phyloP scores from a whole-genome alignment of 2,113 vertebrate genomes.

The Pterocles burchelli region DNA sequence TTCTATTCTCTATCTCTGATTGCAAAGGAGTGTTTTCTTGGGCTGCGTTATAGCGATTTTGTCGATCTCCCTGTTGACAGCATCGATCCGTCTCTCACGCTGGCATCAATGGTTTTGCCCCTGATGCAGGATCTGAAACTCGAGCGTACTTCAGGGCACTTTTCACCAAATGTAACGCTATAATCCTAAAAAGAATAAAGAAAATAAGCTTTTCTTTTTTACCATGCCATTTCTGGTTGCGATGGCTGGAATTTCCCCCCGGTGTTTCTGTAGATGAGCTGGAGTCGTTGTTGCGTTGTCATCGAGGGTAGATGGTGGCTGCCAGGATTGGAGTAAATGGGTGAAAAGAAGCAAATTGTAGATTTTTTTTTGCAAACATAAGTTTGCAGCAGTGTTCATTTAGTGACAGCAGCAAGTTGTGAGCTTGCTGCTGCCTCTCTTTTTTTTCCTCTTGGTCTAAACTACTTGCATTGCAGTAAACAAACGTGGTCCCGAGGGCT shows the following conservation, averaged over 20 bases:
- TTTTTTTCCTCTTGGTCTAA: not conserved
- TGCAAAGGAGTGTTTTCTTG: not conserved
- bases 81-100: rapidly evolving
- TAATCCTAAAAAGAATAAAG: not conserved
- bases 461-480: not conserved
- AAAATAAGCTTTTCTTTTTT: not conserved
- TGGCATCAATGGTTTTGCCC: not conserved
- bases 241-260: not conserved
- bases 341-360: not conserved
- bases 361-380: not conserved
- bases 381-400: not conserved
- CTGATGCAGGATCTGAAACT: not conserved
- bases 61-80: rapidly evolving
- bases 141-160: not conserved
- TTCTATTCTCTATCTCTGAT: not conserved
- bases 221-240: not conserved
- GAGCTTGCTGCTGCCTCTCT: not conserved
- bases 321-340: not conserved
- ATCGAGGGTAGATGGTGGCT: rapidly evolving
- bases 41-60: not conserved
- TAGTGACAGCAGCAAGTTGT: rapidly evolving
- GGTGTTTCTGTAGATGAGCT: not conserved
- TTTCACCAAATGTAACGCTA: not conserved
- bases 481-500: not conserved
- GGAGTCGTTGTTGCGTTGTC: not conserved